These are phyloP conservation scores for Julus scandinavius DNA, from an alignment of 2,888 invertebrate species.

Conservation along the genomic window DNA sequence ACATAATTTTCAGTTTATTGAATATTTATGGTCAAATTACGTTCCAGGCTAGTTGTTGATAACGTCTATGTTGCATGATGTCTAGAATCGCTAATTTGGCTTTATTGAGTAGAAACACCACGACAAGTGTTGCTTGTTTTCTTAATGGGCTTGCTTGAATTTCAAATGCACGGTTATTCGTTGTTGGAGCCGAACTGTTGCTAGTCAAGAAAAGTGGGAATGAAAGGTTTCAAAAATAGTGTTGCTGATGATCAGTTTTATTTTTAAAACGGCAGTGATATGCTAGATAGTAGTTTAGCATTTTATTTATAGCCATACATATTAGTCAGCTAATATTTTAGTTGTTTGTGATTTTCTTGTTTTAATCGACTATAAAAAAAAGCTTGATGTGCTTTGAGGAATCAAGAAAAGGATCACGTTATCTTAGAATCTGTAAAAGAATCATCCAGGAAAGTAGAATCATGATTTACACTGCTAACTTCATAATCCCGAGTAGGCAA, in stretches of 20 bases:
- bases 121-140: neutral
- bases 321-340: constrained; percentile 37
- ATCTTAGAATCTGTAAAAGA: neutral
- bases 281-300: constrained; percentile 25
- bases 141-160: neutral
- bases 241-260: constrained; percentile 14
- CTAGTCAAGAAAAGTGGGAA: constrained; percentile 24
- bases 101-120: neutral
- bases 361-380: neutral
- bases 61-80: constrained; percentile 3
- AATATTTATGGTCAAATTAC: neutral
- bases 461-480: neutral
- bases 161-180: neutral
- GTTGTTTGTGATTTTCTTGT: constrained; percentile 41
- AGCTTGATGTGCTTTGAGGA: constrained; percentile 1
- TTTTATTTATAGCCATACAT: constrained; percentile 8
- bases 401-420: neutral
- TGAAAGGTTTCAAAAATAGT: constrained; percentile 7
- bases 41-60: neutral
- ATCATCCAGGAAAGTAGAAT: constrained; percentile 16
- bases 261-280: neutral
- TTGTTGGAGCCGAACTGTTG: constrained; percentile 16
- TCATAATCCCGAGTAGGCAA: neutral
- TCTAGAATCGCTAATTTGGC: constrained; percentile 2
- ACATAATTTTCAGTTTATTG: neutral